These are phyloP conservation scores for Osmerus eperlanus DNA, from an alignment of 2,113 vertebrate species.

Conservation along the genomic window DNA sequence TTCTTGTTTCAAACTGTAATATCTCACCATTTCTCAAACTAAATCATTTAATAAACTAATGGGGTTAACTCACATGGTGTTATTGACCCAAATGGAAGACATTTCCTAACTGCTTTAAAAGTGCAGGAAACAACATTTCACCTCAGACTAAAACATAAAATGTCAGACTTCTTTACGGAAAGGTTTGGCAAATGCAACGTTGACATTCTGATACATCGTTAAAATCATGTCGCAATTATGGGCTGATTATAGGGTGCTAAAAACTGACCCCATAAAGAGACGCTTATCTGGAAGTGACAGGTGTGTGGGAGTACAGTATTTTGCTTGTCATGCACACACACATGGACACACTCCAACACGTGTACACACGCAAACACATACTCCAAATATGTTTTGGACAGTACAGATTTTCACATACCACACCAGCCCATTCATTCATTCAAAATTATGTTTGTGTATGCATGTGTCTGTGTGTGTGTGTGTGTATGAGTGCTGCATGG, in stretches of 20 bases:
- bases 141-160: neutral
- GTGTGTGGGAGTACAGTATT: neutral
- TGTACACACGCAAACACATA: neutral
- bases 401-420: too few relatives aligned
- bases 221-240: constrained; percentile 29
- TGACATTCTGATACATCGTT: constrained; percentile 35
- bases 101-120: too few relatives aligned
- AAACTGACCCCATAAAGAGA: constrained; percentile 7
- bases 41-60: too few relatives aligned
- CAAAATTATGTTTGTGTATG: too few relatives aligned
- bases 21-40: too few relatives aligned
- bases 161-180: neutral
- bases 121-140: neutral
- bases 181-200: constrained; percentile 12
- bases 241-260: constrained; percentile 32
- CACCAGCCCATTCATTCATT: too few relatives aligned
- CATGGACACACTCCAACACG: neutral
- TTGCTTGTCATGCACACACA: neutral
- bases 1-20: too few relatives aligned
- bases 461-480: neutral
- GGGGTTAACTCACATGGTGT: too few relatives aligned
- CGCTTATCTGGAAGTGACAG: neutral
- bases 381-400: neutral
- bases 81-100: too few relatives aligned
- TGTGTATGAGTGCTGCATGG: constrained; percentile 5